phyloP scores from a whole-genome alignment of 92 coral and sea anemone genomes.

The Siderastrea radians region DNA sequence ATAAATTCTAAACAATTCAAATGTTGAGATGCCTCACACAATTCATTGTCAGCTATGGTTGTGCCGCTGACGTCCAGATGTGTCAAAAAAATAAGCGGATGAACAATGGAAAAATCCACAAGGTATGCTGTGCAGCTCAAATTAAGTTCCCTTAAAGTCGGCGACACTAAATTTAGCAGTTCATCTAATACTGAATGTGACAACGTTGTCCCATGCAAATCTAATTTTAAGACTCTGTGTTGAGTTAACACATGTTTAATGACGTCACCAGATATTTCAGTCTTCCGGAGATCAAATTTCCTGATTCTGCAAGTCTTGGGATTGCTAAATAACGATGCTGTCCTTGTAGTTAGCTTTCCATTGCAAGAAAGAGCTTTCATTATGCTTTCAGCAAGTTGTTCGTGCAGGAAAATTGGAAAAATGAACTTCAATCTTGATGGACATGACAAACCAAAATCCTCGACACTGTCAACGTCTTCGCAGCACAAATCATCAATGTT shows the following conservation, averaged over 20 bases:
- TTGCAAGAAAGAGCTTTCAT: slow-evolving; percentile 56
- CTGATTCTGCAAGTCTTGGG: slow-evolving; percentile 69
- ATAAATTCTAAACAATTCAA: slow-evolving; percentile 60
- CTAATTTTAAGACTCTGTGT: slow-evolving; percentile 72
- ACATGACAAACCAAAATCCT: slow-evolving; percentile 15
- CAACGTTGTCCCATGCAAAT: slow-evolving; percentile 53
- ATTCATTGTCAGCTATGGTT: slow-evolving; percentile 29
- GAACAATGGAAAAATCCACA: slow-evolving; percentile 41
- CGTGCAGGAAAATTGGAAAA: slow-evolving; percentile 72
- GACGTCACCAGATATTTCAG: slow-evolving; percentile 47
- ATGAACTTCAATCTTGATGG: slow-evolving; percentile 59
- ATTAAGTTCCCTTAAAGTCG: slow-evolving; percentile 56
- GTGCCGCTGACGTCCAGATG: slow-evolving; percentile 74
- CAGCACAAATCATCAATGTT: slow-evolving; percentile 67
- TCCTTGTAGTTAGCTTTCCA: slow-evolving; percentile 60
- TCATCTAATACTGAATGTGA: slow-evolving; percentile 26
- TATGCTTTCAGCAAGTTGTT: slow-evolving; percentile 76
- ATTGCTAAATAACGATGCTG: slow-evolving; percentile 66
- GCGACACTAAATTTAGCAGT: slow-evolving; percentile 53
- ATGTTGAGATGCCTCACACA: slow-evolving; percentile 45
- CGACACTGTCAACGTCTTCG: slow-evolving; percentile 64
- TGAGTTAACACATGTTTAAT: slow-evolving; percentile 57
- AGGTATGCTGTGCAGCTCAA: slow-evolving; percentile 47
- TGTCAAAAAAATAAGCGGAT: slow-evolving; percentile 58
- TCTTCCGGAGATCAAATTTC: slow-evolving; percentile 61